phyloP scores from a whole-genome alignment of 2,888 invertebrate species.

The Linyphia triangularis region DNA sequence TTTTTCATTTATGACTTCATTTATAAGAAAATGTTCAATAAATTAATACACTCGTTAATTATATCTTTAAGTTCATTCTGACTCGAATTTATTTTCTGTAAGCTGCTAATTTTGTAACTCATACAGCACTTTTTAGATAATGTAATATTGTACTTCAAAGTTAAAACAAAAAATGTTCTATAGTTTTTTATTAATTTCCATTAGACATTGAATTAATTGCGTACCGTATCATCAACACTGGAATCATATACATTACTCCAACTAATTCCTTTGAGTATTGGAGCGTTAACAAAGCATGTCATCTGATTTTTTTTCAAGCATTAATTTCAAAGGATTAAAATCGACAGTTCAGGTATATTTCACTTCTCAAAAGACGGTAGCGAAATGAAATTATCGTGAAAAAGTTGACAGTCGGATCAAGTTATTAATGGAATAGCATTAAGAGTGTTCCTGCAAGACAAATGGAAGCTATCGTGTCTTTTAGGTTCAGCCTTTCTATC shows the following conservation, averaged over 20 bases:
- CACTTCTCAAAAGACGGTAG: neutral
- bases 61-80: too few relatives aligned
- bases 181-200: too few relatives aligned
- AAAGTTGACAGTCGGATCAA: slow-evolving; percentile 49
- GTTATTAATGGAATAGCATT: slow-evolving; percentile 64
- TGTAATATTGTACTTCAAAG: too few relatives aligned
- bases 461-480: slow-evolving; percentile 42
- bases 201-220: neutral
- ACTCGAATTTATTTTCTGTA: too few relatives aligned
- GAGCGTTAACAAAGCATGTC: neutral
- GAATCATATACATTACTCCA: neutral
- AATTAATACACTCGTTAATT: too few relatives aligned
- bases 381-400: slow-evolving; percentile 53
- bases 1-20: too few relatives aligned
- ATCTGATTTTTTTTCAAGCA: neutral
- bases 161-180: too few relatives aligned
- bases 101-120: too few relatives aligned
- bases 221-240: neutral
- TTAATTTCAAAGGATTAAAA: neutral
- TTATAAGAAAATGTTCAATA: too few relatives aligned
- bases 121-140: too few relatives aligned
- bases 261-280: neutral
- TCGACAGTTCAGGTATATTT: neutral
- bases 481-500: slow-evolving; percentile 45
- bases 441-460: slow-evolving; percentile 41